phyloP scores from a whole-genome alignment of 1,140 invertebrate genomes.

The Zaprionus ornatus region DNA sequence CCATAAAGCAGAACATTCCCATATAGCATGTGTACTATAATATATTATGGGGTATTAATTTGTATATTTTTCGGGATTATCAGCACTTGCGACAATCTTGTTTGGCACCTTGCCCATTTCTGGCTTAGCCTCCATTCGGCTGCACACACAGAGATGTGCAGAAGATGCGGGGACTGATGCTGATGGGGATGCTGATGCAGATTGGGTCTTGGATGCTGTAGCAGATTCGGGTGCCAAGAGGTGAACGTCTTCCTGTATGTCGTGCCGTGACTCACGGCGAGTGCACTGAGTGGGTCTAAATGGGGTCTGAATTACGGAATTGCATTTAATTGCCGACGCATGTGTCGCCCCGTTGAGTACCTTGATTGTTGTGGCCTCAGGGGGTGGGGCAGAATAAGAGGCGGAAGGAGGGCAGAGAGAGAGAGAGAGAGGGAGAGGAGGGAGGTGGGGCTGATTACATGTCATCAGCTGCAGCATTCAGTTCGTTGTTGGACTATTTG shows the following conservation, averaged over 20 bases:
- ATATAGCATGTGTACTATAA: background rate
- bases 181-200: background rate
- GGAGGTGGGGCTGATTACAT: constrained; percentile 39
- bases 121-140: background rate
- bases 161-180: background rate
- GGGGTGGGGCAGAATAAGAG: background rate
- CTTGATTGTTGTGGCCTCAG: constrained; percentile 39
- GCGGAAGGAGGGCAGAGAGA: background rate
- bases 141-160: background rate
- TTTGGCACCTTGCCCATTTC: constrained; percentile 10
- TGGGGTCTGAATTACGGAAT: constrained; percentile 33
- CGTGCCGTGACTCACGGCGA: constrained; percentile 25
- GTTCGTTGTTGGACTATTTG: constrained; percentile 39
- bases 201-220: background rate
- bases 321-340: constrained; percentile 52
- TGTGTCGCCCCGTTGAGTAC: constrained; percentile 42
- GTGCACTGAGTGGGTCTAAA: constrained; percentile 28
- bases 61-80: background rate
- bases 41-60: background rate
- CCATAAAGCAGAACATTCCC: background rate
- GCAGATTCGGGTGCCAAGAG: constrained; percentile 3
- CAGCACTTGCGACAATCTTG: constrained; percentile 1
- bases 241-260: constrained; percentile 37
- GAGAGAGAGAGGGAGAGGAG: background rate
- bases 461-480: constrained; percentile 45